Percentiles rank a stretch among this genome's conserved stretches.
These are phyloP conservation scores for Triops cancriformis DNA, from an alignment of 1,140 invertebrate species.

Conservation along the genomic window DNA sequence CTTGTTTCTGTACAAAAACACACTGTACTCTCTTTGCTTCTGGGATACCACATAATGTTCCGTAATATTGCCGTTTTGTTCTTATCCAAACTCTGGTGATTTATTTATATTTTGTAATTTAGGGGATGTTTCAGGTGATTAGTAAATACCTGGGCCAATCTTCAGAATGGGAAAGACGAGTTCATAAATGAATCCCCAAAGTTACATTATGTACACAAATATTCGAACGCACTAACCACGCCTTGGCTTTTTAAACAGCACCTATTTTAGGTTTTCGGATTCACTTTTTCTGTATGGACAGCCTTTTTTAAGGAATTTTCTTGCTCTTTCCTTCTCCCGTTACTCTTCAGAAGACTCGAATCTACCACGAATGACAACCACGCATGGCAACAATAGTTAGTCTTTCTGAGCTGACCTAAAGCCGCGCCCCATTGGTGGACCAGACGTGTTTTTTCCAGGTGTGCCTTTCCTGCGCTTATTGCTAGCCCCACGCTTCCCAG, in stretches of 20 bases:
- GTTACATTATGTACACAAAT: neutral
- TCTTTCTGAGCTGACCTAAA: neutral
- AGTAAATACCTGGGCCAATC: neutral
- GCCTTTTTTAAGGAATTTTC: neutral
- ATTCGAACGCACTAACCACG: neutral
- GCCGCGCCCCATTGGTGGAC: neutral
- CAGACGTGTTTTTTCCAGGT: neutral
- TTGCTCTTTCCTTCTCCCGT: neutral
- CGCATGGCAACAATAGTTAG: neutral
- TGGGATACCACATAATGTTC: neutral
- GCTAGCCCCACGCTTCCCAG: neutral
- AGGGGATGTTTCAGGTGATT: slow-evolving; percentile 1
- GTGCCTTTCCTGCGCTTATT: slow-evolving; percentile 1
- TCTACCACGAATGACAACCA: neutral
- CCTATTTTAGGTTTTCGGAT: neutral
- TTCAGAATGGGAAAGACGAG: neutral
- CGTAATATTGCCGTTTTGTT: slow-evolving; percentile 1
- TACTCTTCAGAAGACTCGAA: neutral
- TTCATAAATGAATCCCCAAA: neutral
- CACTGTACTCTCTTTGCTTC: neutral
- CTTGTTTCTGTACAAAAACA: neutral
- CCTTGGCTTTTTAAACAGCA: neutral
- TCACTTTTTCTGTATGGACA: neutral
- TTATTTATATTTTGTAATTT: neutral
- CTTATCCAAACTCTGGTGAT: neutral